A percentile compares a stretch with the other conserved stretches of the same genome.
Evolutionary conservation across 1,140 invertebrate species (phyloP).

Genomic region (Pissodes strobi): DNA sequence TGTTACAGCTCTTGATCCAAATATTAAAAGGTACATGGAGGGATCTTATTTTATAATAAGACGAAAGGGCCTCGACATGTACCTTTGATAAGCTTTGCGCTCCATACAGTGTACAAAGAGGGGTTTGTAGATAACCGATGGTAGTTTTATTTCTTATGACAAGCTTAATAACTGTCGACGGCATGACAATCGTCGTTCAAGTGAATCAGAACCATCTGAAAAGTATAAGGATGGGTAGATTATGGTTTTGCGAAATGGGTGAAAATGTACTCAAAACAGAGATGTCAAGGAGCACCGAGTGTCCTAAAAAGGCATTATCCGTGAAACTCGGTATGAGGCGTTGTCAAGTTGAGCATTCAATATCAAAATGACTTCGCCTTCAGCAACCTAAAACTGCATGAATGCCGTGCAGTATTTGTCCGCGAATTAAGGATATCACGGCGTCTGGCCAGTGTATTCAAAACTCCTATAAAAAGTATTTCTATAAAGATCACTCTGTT

Average conservation of each 20-base stretch:
- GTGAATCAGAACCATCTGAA: background rate
- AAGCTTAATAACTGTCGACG: too few relatives aligned
- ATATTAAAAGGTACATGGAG: background rate
- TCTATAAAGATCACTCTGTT: too few relatives aligned
- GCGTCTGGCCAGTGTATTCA: background rate
- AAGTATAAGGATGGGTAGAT: background rate
- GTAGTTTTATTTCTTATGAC: background rate
- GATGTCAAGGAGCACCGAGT: background rate
- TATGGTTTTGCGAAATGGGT: background rate
- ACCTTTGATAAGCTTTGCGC: background rate
- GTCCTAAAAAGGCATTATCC: background rate
- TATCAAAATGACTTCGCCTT: background rate
- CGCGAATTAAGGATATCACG: too few relatives aligned
- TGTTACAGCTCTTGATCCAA: background rate
- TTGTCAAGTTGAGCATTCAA: background rate
- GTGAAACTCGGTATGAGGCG: background rate
- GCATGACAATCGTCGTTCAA: background rate
- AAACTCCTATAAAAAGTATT: background rate
- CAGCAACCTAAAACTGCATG: background rate
- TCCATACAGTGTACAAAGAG: background rate
- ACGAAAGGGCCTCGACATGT: background rate
- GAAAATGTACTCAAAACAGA: too few relatives aligned
- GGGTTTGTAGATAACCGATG: background rate
- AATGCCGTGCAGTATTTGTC: too few relatives aligned
- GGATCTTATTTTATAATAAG: background rate